These are phyloP conservation scores for Gymnothorax reevesii DNA, from an alignment of 2,797 vertebrate genomes.

Conservation along the genomic window DNA sequence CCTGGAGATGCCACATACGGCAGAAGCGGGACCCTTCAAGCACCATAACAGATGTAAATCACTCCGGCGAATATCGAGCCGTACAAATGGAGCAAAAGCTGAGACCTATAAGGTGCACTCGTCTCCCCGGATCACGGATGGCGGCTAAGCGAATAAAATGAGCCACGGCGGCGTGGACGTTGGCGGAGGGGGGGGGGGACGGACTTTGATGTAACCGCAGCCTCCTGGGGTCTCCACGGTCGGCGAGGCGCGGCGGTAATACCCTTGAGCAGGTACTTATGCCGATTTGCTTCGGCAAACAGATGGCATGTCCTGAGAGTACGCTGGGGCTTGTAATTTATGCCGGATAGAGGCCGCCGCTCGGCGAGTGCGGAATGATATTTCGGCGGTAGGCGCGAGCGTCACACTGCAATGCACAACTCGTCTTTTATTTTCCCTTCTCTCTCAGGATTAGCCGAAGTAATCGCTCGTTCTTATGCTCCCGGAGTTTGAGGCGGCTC, in stretches of 20 bases:
- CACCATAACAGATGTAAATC: neutral
- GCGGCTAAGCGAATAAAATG: neutral
- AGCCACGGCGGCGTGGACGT: neutral
- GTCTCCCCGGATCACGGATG: neutral
- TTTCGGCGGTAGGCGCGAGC: neutral
- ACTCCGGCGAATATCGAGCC: neutral
- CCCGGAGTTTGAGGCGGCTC: neutral
- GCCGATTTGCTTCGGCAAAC: neutral
- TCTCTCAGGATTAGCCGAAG: neutral
- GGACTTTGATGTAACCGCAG: neutral
- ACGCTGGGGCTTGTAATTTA: neutral
- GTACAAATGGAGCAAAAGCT: neutral
- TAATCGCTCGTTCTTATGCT: neutral
- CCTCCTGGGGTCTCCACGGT: neutral
- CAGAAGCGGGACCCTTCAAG: neutral
- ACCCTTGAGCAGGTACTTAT: neutral
- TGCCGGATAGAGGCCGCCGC: neutral
- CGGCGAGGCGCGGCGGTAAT: neutral
- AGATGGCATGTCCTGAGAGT: constrained; percentile 1
- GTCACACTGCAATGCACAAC: neutral
- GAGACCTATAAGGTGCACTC: neutral
- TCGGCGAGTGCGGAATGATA: neutral
- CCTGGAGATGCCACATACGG: neutral
- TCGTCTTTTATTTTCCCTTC: neutral
- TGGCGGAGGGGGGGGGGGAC: neutral